phyloP scores from a whole-genome alignment of 2,888 invertebrate species.

The Lepidonotus clava region DNA sequence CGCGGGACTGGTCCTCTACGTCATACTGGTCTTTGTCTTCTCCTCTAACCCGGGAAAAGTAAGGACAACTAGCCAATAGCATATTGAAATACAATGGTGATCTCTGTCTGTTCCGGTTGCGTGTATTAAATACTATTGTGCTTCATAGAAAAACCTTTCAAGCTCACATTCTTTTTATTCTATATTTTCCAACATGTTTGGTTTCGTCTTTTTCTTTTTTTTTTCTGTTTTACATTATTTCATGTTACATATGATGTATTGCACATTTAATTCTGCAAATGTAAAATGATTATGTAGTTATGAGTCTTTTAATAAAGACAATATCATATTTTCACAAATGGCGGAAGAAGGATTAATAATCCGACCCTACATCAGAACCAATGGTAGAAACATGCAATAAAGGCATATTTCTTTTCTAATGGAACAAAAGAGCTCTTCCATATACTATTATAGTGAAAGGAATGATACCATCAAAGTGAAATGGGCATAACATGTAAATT shows the following conservation, averaged over 20 bases:
- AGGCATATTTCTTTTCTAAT: neutral
- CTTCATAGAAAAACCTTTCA: neutral
- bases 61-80: neutral
- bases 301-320: neutral
- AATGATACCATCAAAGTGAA: neutral
- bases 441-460: neutral
- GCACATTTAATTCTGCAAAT: too few relatives aligned
- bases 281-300: neutral
- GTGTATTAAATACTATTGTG: neutral
- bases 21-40: constrained; percentile 45
- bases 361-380: too few relatives aligned
- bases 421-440: neutral
- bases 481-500: neutral
- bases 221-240: neutral
- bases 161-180: neutral
- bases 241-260: too few relatives aligned
- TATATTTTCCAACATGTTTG: neutral
- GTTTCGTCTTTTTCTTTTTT: neutral
- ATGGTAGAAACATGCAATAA: neutral
- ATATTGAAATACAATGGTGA: neutral
- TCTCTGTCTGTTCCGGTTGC: neutral
- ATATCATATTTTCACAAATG: neutral
- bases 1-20: neutral
- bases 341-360: too few relatives aligned
- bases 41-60: constrained; percentile 50